These are phyloP conservation scores for Chloropsis cyanopogon DNA, from an alignment of 2,113 vertebrate species.

Conservation along the genomic window DNA sequence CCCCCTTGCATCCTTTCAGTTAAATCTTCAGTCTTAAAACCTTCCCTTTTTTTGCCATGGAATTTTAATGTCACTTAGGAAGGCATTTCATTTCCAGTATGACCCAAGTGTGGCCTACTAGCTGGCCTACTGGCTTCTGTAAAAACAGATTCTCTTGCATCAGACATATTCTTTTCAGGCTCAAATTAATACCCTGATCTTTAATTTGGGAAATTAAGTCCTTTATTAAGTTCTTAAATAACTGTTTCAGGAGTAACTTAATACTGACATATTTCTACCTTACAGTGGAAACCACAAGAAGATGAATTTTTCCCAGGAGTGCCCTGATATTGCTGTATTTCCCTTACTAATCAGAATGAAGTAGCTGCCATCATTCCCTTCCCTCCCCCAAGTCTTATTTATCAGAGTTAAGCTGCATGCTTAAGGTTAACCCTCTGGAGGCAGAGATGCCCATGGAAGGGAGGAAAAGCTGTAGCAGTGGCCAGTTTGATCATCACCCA, in stretches of 20 bases:
- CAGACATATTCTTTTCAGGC: background rate
- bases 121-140: background rate
- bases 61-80: background rate
- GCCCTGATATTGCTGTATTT: background rate
- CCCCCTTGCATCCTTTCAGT: background rate
- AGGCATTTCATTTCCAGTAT: background rate
- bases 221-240: background rate
- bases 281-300: background rate
- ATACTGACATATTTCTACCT: background rate
- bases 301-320: background rate
- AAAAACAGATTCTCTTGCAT: background rate
- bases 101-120: background rate
- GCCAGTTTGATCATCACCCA: background rate
- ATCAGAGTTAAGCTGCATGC: background rate
- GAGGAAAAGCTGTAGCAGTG: background rate
- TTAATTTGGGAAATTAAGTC: background rate
- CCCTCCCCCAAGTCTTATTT: background rate
- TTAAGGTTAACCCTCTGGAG: background rate
- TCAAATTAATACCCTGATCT: background rate
- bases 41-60: background rate
- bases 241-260: background rate
- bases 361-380: background rate
- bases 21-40: background rate
- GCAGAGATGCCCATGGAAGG: background rate
- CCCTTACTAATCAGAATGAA: background rate